These are phyloP conservation scores for Drosophila obscura DNA, from an alignment of 1,140 invertebrate species.

Conservation along the genomic window DNA sequence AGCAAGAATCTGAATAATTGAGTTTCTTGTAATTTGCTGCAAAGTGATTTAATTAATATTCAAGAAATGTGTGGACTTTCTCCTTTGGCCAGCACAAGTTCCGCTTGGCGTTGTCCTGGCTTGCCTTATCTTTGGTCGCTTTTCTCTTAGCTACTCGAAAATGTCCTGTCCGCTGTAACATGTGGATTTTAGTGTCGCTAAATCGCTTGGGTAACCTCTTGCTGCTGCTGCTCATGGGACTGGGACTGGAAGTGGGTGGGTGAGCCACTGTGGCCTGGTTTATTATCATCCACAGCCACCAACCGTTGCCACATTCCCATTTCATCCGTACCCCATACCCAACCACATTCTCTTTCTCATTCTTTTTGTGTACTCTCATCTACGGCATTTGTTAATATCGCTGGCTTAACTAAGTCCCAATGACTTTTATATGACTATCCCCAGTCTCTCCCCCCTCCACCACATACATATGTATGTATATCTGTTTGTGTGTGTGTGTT, in stretches of 20 bases:
- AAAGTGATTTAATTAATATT: too few relatives aligned
- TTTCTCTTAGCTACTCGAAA: too few relatives aligned
- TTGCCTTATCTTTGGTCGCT: too few relatives aligned
- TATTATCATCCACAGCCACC: constrained; percentile 22
- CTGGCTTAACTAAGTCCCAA: constrained; percentile 79
- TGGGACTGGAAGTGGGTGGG: not conserved
- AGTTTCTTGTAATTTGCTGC: too few relatives aligned
- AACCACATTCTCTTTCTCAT: not conserved
- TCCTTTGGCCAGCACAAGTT: too few relatives aligned
- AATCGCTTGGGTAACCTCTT: constrained; percentile 50
- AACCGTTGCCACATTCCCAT: too few relatives aligned
- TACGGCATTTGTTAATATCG: constrained; percentile 75
- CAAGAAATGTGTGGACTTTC: too few relatives aligned
- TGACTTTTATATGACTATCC: constrained; percentile 79
- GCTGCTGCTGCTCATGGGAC: constrained; percentile 14
- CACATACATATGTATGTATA: not conserved
- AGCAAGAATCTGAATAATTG: too few relatives aligned
- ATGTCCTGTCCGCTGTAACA: constrained; percentile 41
- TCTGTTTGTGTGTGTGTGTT: constrained; percentile 9
- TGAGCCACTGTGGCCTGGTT: constrained; percentile 47
- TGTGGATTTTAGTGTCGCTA: constrained; percentile 71
- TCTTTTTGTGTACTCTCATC: constrained; percentile 13
- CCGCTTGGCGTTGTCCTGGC: too few relatives aligned
- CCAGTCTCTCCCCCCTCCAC: not conserved
- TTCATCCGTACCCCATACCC: constrained; percentile 11